Percentiles rank a stretch among this genome's conserved stretches.
Evolutionary conservation across 2,888 invertebrate species (phyloP).

Genomic region (Rapana venosa): DNA sequence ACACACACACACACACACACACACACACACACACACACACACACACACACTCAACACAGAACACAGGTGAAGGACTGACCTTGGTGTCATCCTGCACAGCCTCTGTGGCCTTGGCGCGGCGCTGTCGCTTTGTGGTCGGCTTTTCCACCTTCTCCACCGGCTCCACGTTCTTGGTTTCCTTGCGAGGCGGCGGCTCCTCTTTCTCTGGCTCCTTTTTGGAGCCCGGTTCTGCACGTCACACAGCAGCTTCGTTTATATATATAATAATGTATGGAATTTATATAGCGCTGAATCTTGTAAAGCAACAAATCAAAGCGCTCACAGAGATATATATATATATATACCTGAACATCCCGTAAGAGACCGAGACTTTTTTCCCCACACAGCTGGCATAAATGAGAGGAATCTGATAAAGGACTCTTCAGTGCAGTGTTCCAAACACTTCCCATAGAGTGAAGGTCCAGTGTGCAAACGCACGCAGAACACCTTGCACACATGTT

Average conservation of each 20-base stretch:
- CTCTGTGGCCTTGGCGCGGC: constrained; percentile 70
- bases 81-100: constrained; percentile 71
- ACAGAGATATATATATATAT: neutral
- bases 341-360: neutral
- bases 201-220: constrained; percentile 64
- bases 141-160: constrained; percentile 60
- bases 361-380: no score
- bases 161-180: constrained; percentile 57
- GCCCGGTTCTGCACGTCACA: constrained; percentile 63
- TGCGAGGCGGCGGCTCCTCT: constrained; percentile 58
- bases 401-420: no score
- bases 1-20: no score
- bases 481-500: no score
- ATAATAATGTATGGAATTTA: neutral
- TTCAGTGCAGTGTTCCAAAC: no score
- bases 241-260: neutral
- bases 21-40: no score
- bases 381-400: no score
- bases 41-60: no score
- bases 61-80: constrained; percentile 42
- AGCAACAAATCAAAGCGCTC: no score
- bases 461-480: no score
- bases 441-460: no score
- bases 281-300: no score
- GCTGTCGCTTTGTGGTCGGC: constrained; percentile 68